Evolutionary conservation across 2,888 invertebrate genomes (phyloP).

Genomic region (Lasioglossum zephyrum): DNA sequence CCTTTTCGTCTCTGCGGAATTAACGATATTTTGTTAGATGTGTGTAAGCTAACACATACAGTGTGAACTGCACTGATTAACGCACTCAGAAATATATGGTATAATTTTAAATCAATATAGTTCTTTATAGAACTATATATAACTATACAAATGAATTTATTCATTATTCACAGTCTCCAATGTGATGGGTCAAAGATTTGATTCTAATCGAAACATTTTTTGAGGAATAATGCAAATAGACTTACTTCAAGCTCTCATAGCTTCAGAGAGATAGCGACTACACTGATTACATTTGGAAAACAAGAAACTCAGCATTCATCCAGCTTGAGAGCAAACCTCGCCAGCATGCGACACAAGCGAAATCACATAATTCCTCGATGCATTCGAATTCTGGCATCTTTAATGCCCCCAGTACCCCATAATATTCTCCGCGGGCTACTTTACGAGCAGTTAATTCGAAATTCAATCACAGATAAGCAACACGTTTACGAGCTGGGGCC

Average conservation of each 20-base stretch:
- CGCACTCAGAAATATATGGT: not conserved
- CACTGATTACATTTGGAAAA: not conserved
- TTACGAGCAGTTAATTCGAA: slow-evolving; percentile 35
- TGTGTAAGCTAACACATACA: no score
- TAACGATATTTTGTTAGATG: not conserved
- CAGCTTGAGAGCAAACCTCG: not conserved
- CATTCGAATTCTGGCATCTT: slow-evolving; percentile 18
- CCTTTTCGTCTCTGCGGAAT: not conserved
- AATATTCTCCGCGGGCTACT: slow-evolving; percentile 10
- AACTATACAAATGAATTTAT: no score
- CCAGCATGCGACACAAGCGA: not conserved
- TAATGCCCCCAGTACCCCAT: slow-evolving; percentile 1
- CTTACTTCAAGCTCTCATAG: not conserved
- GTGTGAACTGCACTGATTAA: no score
- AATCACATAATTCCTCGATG: not conserved
- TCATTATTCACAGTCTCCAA: no score
- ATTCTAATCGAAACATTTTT: no score
- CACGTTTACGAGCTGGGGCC: slow-evolving; percentile 8
- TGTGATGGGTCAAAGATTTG: no score
- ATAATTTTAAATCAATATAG: no score
- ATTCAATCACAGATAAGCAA: slow-evolving; percentile 27
- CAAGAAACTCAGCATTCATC: not conserved
- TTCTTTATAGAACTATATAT: no score
- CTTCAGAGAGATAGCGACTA: not conserved
- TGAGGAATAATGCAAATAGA: no score